Base-by-base conservation (phyloP, 2,113 vertebrate species). In the Cochlearius cochlearius region DNA sequence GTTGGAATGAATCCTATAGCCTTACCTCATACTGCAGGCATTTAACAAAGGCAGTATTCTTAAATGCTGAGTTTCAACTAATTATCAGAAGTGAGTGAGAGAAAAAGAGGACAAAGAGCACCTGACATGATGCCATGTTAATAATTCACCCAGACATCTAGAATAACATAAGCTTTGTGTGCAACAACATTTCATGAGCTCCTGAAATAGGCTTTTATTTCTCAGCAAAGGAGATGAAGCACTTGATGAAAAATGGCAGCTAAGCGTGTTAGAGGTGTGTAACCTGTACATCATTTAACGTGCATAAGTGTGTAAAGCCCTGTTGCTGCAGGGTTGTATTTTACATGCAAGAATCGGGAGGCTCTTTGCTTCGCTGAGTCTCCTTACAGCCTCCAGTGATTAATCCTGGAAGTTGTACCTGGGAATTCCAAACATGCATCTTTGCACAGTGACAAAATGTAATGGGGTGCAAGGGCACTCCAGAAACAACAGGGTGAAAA, bases 31-130 rank as follows among this genome's bases (percentile, higher is more conserved):
- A 77, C 55, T 60, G 47, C 71, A 97, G 94, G 92, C 90, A 98
- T 98, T 94, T 97, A 97, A 98, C 96, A 98, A 97, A 98, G 92
- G 78, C 91, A 95, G 90, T 68, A 77, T 98, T 98, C 94, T 86
- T 97, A 92, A 97, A 95, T 83, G 73, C 58, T 66, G 69, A 81
- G 56, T 96, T 96, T 92, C 82, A 91, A 59, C 90, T 98, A 96
- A 97, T 97, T 96, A 98, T 88, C 71, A 94, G 79, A 86, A 97
- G 32, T 32, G 39, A 88, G 76, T 36, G 84, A 91, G 60, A 94
- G 73, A 80, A 76, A 53, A 74, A 86, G 77, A 47, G 79, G 78
- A 95, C 92, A 93, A 97, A 96, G 71, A 34, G 18, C 91, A 98
- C 92, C 92, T 97, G 96, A 96, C 75, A 90, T 41, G 68, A 86